Evolutionary conservation across 2,888 invertebrate species (phyloP), one percentile per base, ranked within the genome.

Genomic region (Agrotis ipsilon): DNA sequence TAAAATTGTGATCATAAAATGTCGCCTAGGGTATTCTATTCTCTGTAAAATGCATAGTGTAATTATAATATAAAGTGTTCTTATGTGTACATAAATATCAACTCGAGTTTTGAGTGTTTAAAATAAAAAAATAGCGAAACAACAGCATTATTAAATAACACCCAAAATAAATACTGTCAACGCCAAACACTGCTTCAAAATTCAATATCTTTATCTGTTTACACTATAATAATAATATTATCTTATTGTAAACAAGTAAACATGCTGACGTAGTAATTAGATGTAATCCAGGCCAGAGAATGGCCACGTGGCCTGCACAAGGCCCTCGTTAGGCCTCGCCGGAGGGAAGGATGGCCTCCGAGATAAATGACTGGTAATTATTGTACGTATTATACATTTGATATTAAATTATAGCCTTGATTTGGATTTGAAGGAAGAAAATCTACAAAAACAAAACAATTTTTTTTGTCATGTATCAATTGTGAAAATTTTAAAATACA

Each of bases 251-350:
- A 82, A 81, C 79, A 86, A 78, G 65, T 58, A 74, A 78, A 80
- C 78, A 86, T 73, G 72, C 82, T 84, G 82, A 81, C 76, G 80
- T 59, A 72, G 75, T 83, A 85, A 90, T 90, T 88, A 88, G 72
- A 46, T 59, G 72, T 85, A 82, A 85, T 84, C 76, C 78, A 48
- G 81, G 57, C 13, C 70, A 69, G 63, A 85, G 80, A 76, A 77
- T 68, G 68, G 87, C 61, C 86, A 86, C 89, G 90, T 88, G 88
- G 54, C 85, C 49, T 69, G 45, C 87, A 81, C 81, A 78, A 71
- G 82, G 75, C 78, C 57, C 81, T 88, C 86, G 81, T 88, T 88
- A 89, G 78, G 68, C 75, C 63, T 46, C 19, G 46, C 68, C 57
- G 46, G 66, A 54, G 80, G 67, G 75, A 68, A 21, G n/a, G 58